Base-by-base conservation (phyloP, 2,797 vertebrate genomes). In the Lindbergichthys nudifrons region DNA sequence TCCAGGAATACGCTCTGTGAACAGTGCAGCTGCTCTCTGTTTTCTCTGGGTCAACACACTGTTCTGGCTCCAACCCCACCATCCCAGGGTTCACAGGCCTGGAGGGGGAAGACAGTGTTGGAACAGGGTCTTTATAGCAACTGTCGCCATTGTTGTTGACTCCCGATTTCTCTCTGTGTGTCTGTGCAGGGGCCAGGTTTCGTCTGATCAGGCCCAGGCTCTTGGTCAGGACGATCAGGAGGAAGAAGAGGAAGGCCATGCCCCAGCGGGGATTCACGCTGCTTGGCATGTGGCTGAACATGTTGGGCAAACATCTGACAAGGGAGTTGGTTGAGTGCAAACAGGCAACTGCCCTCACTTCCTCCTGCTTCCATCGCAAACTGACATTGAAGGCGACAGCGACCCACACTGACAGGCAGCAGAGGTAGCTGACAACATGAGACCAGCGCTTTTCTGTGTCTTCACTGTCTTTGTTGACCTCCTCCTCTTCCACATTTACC, bases 361-460 rank as follows among this genome's bases (percentile, higher is more conserved):
- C 89, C 74, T 92, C 92, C 51, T 69, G 58, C 58, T 19, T 77
- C 87, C 79, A 91, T 36, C 52, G 77, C 73, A 80, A 79, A 41
- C 72, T 81, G 52, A 89, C 88, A 16, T 62, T 81, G 5, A 92
- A 56, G 26, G 86, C 91, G 1, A 87, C 90, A 3, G 80, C 4
- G 4, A 83, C 65, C 92, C 93, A 94, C 57, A 90, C 84, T 1
- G 89, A 79, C 82, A 95, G 88, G 79, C 93, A 93, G 80, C 93
- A 91, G 26, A 95, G 61, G 84, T 92, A 96, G 32, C 90, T 76
- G 1, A 84, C 45, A 4, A 58, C 63, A n/a, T 79, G 73, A 19
- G 59, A 73, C 59, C 41, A 21, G 7, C 21, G 18, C 50, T 43
- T 39, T 30, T 65, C 53, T 48, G 21, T 14, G 8, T 51, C n/a